Evolutionary conservation across 2,888 invertebrate genomes (phyloP).

Genomic region (Phortica okadai): DNA sequence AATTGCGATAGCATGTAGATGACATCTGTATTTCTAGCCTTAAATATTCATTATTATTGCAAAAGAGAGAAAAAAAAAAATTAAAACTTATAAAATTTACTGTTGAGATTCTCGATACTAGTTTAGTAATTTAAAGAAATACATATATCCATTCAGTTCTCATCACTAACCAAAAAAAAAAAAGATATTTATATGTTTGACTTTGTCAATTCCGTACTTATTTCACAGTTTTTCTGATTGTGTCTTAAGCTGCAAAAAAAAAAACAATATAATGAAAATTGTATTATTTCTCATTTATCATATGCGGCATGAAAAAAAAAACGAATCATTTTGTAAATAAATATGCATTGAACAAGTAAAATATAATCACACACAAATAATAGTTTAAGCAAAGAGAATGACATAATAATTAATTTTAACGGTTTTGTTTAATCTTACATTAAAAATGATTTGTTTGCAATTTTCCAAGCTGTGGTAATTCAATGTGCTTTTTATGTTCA

Average conservation of each 20-base stretch:
- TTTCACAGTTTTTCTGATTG: neutral
- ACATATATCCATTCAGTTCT: neutral
- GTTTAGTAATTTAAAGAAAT: neutral
- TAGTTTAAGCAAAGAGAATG: slow-evolving; percentile 17
- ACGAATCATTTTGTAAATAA: slow-evolving; percentile 21
- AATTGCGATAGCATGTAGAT: slow-evolving; percentile 18
- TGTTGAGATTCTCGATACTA: slow-evolving; percentile 20
- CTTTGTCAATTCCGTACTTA: neutral
- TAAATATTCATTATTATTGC: neutral
- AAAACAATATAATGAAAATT: neutral
- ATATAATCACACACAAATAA: slow-evolving; percentile 1
- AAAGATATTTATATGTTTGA: neutral
- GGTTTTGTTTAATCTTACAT: neutral
- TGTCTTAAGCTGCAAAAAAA: neutral
- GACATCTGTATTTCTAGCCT: slow-evolving; percentile 29
- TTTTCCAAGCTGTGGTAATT: neutral
- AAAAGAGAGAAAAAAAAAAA: neutral
- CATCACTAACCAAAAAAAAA: neutral
- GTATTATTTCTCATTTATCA: neutral
- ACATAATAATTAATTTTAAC: neutral
- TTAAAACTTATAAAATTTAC: neutral
- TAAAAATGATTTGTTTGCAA: neutral
- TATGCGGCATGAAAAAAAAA: neutral
- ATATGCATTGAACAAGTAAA: slow-evolving; percentile 26
- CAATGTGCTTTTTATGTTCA: neutral